Evolutionary conservation across 2,888 invertebrate genomes (phyloP), one percentile per base, ranked within the genome.

Genomic region (Cyclophora punctaria): DNA sequence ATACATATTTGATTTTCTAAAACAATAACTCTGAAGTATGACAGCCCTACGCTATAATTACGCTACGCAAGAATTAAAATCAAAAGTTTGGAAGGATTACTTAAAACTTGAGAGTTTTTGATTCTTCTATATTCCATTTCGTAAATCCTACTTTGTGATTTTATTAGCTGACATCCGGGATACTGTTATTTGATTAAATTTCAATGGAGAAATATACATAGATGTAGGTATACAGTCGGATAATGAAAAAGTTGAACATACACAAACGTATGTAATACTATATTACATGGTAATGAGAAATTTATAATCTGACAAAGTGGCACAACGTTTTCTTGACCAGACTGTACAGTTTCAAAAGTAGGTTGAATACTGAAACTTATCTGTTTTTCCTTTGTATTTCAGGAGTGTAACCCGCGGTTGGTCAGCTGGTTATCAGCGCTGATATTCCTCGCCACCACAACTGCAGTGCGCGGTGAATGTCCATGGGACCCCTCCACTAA

Each of bases 401-500:
- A 83, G 84, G 63, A 52, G 61, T 51, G 35, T 37, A 59, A 62
- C 35, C 59, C 52, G 46, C 58, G 62, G 52, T 49, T 63, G 20
- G 66, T 69, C 52, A 60, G 57, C 50, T 78, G 75, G 75, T 56
- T 76, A 59, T 60, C 60, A 53, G 62, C 66, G 54, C 53, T 72
- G 45, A 47, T 78, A 50, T 55, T 80, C 33, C 53, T 76, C 48
- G 53, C 69, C 48, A 56, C 68, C 20, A 56, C 75, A 49, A 63
- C 63, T 43, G 52, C 54, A 42, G 70, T 86, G 33, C 76, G 80
- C 47, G 93, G 92, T 34, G 94, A 95, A 70, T 97, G 97, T 80
- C 96, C 97, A 1, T 96, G 96, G 96, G 93, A 94, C 66, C 90
- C 91, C 53, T 92, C 93, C 56, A 90, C 93, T 34, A 89, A 90